These are phyloP conservation scores for Acrocyrtus sp. DNA, from an alignment of 2,888 invertebrate species.

Conservation along the genomic window DNA sequence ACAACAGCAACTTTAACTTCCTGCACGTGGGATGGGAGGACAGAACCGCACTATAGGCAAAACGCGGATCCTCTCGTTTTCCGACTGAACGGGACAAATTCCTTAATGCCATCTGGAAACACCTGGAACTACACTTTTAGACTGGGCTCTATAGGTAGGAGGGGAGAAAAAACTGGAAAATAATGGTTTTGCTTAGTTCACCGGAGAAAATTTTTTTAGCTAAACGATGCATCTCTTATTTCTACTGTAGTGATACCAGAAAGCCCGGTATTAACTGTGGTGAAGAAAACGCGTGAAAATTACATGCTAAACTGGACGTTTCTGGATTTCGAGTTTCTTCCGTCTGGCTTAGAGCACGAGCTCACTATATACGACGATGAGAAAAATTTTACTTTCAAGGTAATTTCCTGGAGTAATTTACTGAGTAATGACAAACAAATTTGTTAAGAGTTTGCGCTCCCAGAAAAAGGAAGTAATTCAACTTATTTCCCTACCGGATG, in stretches of 20 bases:
- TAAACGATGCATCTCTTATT: no score
- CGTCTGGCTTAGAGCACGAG: slow-evolving; percentile 56
- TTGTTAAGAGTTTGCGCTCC: no score
- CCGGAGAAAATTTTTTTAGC: no score
- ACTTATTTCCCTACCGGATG: not conserved
- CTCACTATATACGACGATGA: slow-evolving; percentile 52
- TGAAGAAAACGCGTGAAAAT: slow-evolving; percentile 17
- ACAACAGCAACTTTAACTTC: slow-evolving; percentile 40
- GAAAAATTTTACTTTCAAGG: slow-evolving; percentile 42
- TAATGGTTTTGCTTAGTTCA: not conserved
- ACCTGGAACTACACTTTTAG: slow-evolving; percentile 44
- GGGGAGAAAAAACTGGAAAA: not conserved
- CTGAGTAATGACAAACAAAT: no score
- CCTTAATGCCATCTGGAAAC: slow-evolving; percentile 66
- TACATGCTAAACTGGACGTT: slow-evolving; percentile 57
- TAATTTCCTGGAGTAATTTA: slow-evolving; percentile 19
- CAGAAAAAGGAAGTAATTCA: no score
- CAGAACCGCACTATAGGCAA: slow-evolving; percentile 71
- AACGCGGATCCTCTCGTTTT: slow-evolving; percentile 71
- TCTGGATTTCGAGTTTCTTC: slow-evolving; percentile 51
- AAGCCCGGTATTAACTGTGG: slow-evolving; percentile 24
- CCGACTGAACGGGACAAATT: slow-evolving; percentile 72
- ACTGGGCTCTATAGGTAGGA: slow-evolving; percentile 46
- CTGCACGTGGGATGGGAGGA: slow-evolving; percentile 68
- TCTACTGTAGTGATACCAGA: slow-evolving; percentile 60